phyloP scores from a whole-genome alignment of 2,888 invertebrate species.

The Agonopterix arenella region DNA sequence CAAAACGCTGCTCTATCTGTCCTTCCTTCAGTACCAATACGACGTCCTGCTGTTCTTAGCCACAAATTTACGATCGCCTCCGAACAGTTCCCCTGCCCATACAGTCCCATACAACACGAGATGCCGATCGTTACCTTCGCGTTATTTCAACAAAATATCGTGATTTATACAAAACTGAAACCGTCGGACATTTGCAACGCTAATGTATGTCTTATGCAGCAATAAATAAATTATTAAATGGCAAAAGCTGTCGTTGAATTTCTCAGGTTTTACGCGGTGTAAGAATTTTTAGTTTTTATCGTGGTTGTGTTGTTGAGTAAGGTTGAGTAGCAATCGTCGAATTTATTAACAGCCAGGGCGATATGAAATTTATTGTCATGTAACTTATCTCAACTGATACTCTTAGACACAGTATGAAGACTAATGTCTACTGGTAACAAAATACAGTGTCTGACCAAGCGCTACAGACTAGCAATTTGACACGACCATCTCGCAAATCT shows the following conservation, averaged over 20 bases:
- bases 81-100: constrained; percentile 39
- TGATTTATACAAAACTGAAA: constrained; percentile 59
- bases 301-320: too few relatives aligned
- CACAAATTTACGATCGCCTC: constrained; percentile 74
- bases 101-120: constrained; percentile 38
- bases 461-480: too few relatives aligned
- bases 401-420: too few relatives aligned
- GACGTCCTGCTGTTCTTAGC: constrained; percentile 65
- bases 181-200: constrained; percentile 19
- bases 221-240: constrained; percentile 16
- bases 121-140: constrained; percentile 61
- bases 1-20: constrained; percentile 67
- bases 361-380: too few relatives aligned
- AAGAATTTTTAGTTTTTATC: too few relatives aligned
- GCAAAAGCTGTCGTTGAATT: background rate
- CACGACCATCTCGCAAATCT: too few relatives aligned
- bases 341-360: too few relatives aligned
- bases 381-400: too few relatives aligned
- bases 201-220: constrained; percentile 26
- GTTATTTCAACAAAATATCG: constrained; percentile 73
- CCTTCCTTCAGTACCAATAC: constrained; percentile 44
- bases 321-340: too few relatives aligned
- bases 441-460: too few relatives aligned
- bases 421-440: too few relatives aligned
- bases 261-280: background rate